Conservation (phyloP, 64 coral and sea anemone genomes). For the Stichodactyla mertensii region DNA sequence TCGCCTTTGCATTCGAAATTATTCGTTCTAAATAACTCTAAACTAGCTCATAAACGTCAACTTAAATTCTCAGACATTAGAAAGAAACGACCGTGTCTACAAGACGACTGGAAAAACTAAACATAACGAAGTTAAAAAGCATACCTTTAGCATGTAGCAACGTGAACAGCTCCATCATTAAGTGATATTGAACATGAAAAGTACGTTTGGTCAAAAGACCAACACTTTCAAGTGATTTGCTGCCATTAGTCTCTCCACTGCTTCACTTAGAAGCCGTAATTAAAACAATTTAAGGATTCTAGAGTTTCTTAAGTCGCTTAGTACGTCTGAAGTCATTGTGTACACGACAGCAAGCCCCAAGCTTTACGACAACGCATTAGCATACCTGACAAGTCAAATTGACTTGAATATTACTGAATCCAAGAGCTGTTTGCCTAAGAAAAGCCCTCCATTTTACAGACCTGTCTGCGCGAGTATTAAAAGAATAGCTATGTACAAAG, state of each 20-base stretch:
- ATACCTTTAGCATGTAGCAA: not conserved
- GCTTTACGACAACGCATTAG: not conserved
- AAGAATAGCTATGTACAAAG: not conserved
- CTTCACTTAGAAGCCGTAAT: constrained; percentile 4
- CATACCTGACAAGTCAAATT: not conserved
- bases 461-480: not conserved
- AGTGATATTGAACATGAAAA: not conserved
- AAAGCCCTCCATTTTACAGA: constrained; percentile 2
- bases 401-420: not conserved
- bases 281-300: constrained; percentile 9
- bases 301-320: constrained; percentile 9
- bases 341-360: not conserved
- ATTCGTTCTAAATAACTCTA: not conserved
- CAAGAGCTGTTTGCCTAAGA: not conserved
- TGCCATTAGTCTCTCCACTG: not conserved
- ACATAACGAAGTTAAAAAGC: not conserved
- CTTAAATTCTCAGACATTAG: not conserved
- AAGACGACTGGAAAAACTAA: not conserved
- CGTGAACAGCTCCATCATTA: not conserved
- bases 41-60: not conserved
- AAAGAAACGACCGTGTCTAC: not conserved
- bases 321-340: not conserved
- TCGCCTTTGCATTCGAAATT: not conserved
- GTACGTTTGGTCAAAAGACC: not conserved
- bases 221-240: not conserved